Conservation (phyloP, 2,888 invertebrate species). For the Dryobota labecula region DNA sequence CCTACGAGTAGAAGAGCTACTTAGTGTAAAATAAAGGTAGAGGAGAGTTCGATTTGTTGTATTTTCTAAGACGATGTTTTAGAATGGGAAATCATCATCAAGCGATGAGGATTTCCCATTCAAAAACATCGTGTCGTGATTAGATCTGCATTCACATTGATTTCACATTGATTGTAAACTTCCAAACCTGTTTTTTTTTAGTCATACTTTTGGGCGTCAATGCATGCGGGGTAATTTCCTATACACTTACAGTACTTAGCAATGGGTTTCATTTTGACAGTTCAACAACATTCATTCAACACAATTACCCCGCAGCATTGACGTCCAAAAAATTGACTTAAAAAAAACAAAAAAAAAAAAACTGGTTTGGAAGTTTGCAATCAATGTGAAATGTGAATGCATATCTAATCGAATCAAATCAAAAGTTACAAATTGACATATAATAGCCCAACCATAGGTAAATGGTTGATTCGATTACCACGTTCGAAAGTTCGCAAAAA, state of each 20-base stretch:
- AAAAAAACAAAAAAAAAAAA: no score
- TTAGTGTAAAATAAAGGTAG: not conserved
- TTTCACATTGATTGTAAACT: no score
- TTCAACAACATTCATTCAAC: no score
- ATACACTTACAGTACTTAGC: no score
- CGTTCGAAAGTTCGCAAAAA: not conserved
- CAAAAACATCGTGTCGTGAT: no score
- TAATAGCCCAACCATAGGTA: not conserved
- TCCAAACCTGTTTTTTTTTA: no score
- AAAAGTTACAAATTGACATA: slow-evolving; percentile 47
- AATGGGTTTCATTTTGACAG: no score
- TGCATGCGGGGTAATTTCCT: no score
- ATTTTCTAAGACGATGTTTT: not conserved
- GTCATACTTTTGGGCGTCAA: no score
- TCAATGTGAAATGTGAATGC: slow-evolving; percentile 28
- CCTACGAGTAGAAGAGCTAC: not conserved
- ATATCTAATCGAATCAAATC: slow-evolving; percentile 43
- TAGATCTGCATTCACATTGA: no score
- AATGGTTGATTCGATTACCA: not conserved
- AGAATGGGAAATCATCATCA: not conserved
- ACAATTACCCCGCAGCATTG: no score
- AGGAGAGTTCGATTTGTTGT: not conserved
- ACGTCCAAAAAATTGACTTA: not conserved
- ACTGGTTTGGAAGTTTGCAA: slow-evolving; percentile 43
- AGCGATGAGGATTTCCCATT: no score